Evolutionary conservation across 2,113 vertebrate genomes (phyloP).

Genomic region (Butastur rufipennis): DNA sequence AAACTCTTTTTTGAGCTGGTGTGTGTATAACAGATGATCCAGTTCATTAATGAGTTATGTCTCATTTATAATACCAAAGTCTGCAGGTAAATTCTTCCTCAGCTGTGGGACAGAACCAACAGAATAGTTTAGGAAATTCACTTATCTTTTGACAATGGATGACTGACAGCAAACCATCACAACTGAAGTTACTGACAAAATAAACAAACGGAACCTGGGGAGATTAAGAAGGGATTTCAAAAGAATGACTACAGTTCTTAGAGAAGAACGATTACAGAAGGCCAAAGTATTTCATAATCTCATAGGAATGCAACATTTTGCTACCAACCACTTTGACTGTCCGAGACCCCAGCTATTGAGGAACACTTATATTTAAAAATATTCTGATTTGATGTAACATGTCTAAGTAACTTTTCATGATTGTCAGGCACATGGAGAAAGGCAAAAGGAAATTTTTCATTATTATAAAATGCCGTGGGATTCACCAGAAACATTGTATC

Average conservation of each 20-base stretch:
- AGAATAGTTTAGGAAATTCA: background rate
- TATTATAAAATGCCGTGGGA: background rate
- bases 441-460: background rate
- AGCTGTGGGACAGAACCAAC: background rate
- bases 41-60: background rate
- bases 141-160: background rate
- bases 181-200: background rate
- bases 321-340: background rate
- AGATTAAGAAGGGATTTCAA: slow-evolving; percentile 19
- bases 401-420: background rate
- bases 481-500: background rate
- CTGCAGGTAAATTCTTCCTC: background rate
- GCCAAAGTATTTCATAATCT: background rate
- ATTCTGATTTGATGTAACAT: background rate
- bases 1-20: background rate
- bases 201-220: background rate
- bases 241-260: background rate
- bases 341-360: background rate
- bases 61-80: background rate
- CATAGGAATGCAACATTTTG: background rate
- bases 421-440: background rate
- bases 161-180: background rate
- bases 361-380: slow-evolving; percentile 1
- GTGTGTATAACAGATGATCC: background rate
- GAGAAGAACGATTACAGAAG: background rate